Evolutionary conservation across 2,888 invertebrate genomes (phyloP).

Genomic region (Phyllotreta striolata): DNA sequence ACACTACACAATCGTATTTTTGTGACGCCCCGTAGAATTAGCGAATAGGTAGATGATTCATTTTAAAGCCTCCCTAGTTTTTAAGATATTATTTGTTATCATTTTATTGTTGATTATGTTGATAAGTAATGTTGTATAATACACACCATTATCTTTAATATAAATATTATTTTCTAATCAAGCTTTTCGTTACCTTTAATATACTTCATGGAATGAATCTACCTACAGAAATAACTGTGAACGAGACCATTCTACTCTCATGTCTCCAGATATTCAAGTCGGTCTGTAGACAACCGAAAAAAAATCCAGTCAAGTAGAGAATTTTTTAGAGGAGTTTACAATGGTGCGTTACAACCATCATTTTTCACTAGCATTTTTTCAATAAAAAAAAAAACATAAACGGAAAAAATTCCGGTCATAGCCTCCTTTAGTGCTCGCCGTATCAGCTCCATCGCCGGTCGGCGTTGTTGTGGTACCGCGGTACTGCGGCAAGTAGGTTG

Average conservation of each 20-base stretch:
- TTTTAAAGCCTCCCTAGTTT: constrained; percentile 43
- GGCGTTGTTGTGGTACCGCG: constrained; percentile 12
- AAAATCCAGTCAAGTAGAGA: too few relatives aligned
- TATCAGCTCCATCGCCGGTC: not conserved
- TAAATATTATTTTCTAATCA: constrained; percentile 42
- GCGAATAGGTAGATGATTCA: constrained; percentile 35
- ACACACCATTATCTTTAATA: constrained; percentile 61
- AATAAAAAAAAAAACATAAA: too few relatives aligned
- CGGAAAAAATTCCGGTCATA: too few relatives aligned
- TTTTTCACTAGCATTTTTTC: too few relatives aligned
- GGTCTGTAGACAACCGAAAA: too few relatives aligned
- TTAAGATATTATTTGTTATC: constrained; percentile 58
- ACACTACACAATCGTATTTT: not conserved
- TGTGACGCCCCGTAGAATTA: constrained; percentile 30
- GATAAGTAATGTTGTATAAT: constrained; percentile 60
- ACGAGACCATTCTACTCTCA: too few relatives aligned
- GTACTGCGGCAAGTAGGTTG: constrained; percentile 16
- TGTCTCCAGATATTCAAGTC: too few relatives aligned
- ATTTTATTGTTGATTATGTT: constrained; percentile 62
- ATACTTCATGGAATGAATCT: not conserved
- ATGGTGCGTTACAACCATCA: too few relatives aligned
- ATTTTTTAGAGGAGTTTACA: too few relatives aligned
- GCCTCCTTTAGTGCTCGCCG: too few relatives aligned
- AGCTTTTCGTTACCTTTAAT: constrained; percentile 4
- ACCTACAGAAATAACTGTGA: too few relatives aligned